Conservation (phyloP, 2,113 vertebrate species). For the Sigmodon hispidus region DNA sequence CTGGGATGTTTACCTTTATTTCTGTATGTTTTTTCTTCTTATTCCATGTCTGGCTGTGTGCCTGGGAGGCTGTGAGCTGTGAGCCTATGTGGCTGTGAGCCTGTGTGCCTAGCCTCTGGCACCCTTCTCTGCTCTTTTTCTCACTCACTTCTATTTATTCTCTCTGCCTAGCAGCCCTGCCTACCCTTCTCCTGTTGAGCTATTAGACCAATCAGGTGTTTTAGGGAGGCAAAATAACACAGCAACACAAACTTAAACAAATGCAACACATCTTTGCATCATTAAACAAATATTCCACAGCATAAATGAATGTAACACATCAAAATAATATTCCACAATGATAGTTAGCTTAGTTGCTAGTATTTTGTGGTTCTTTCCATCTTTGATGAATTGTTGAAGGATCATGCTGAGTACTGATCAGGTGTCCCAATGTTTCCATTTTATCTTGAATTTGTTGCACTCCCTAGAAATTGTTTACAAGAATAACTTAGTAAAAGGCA, state of each 20-base stretch:
- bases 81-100: too few species aligned
- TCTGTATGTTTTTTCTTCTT: not conserved
- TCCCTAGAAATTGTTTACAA: not conserved
- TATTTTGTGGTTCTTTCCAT: not conserved
- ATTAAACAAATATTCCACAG: not conserved
- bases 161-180: too few species aligned
- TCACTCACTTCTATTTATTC: not conserved
- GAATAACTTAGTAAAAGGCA: not conserved
- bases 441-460: not conserved
- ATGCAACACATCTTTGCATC: not conserved
- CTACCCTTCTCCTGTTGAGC: not conserved
- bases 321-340: not conserved
- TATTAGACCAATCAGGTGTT: not conserved
- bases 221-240: not conserved
- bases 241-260: not conserved
- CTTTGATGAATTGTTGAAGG: not conserved
- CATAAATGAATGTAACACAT: not conserved
- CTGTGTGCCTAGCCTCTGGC: not conserved
- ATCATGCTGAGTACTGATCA: not conserved
- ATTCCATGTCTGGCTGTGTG: not conserved
- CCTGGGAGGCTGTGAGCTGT: too few species aligned
- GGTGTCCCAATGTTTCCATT: not conserved
- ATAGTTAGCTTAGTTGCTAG: not conserved
- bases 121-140: not conserved
- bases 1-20: not conserved